Percentiles rank a stretch among this genome's conserved stretches.
These are phyloP conservation scores for Mormyrus proboscirostris DNA, from an alignment of 2,797 vertebrate genomes.

Conservation along the genomic window DNA sequence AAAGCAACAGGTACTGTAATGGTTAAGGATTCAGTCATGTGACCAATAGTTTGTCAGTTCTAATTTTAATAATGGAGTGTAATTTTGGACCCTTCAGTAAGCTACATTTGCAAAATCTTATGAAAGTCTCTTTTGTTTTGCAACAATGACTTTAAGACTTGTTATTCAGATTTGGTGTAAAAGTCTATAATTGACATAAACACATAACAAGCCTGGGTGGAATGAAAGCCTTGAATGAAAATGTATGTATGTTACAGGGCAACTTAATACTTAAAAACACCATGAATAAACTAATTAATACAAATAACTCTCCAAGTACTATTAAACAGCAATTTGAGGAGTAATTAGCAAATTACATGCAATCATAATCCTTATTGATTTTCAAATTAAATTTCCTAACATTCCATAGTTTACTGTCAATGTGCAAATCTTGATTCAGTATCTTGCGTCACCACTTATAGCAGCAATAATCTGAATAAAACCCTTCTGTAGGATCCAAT, in stretches of 20 bases:
- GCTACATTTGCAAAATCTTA: not conserved
- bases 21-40: not conserved
- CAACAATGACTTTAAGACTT: not conserved
- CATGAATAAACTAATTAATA: not conserved
- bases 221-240: not conserved
- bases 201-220: not conserved
- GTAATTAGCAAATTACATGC: not conserved
- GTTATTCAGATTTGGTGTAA: not conserved
- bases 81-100: not conserved
- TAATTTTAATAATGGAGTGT: not conserved
- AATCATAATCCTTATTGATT: not conserved
- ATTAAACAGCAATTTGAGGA: not conserved
- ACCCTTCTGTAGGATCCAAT: not conserved
- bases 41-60: not conserved
- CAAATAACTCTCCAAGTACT: not conserved
- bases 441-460: not conserved
- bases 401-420: not conserved
- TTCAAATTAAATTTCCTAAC: not conserved
- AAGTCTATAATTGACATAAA: not conserved
- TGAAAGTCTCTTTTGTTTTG: conserved; percentile 1
- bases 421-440: not conserved
- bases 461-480: not conserved
- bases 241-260: not conserved
- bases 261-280: not conserved
- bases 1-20: not conserved